Percentiles rank a stretch among this genome's conserved stretches.
Evolutionary conservation across 53 echinoderm and acorn worm species (phyloP).

Genomic region (Zoroaster sp.): DNA sequence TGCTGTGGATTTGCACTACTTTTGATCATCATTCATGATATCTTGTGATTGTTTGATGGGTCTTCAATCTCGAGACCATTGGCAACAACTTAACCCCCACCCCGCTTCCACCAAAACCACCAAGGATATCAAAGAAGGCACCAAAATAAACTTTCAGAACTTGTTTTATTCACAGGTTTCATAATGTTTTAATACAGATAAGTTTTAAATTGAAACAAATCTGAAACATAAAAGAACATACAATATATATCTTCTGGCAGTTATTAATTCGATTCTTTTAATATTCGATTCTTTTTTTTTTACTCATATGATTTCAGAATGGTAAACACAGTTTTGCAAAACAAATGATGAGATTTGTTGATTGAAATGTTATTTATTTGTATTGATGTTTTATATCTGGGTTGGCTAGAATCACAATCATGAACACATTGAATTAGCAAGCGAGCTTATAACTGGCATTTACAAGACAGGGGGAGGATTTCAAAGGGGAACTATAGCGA

Average conservation of each 20-base stretch:
- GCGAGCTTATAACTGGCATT: not conserved
- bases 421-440: not conserved
- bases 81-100: too few relatives aligned
- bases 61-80: too few relatives aligned
- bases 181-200: constrained; percentile 32
- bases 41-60: too few relatives aligned
- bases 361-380: not conserved
- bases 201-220: not conserved
- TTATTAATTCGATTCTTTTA: not conserved
- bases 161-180: constrained; percentile 34
- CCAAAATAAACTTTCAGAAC: constrained; percentile 16
- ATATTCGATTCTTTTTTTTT: not conserved
- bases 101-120: too few relatives aligned
- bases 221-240: not conserved
- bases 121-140: too few relatives aligned
- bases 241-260: not conserved
- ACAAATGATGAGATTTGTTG: not conserved
- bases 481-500: too few relatives aligned
- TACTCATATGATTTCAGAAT: not conserved
- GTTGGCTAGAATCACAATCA: not conserved
- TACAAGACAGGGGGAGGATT: too few relatives aligned
- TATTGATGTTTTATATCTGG: too few relatives aligned
- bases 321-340: not conserved
- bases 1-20: too few relatives aligned
- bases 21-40: too few relatives aligned